These are phyloP conservation scores for Anser cygnoides DNA, from an alignment of 2,113 vertebrate species.

Conservation along the genomic window DNA sequence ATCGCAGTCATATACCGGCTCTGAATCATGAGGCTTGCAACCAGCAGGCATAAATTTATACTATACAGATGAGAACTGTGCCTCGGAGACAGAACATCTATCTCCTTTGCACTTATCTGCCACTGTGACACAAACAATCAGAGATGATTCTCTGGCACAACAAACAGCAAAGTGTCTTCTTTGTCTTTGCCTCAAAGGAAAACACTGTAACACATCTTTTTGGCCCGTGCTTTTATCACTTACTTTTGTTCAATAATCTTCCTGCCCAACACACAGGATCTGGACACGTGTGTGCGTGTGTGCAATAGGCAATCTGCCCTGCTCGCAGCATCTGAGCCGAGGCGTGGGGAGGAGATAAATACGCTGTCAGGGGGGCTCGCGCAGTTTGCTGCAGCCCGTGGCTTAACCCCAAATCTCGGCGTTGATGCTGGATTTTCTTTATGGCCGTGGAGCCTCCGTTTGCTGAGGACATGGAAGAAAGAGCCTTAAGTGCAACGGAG, in stretches of 20 bases:
- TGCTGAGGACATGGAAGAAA: neutral
- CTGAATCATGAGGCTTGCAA: constrained; percentile 67
- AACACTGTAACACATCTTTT: constrained; percentile 70
- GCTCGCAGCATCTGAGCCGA: neutral
- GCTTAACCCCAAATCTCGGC: constrained; percentile 42
- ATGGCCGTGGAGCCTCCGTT: neutral
- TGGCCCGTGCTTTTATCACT: constrained; percentile 65
- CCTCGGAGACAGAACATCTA: constrained; percentile 73
- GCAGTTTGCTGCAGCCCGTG: neutral
- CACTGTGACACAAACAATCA: constrained; percentile 74
- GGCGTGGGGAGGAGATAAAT: constrained; percentile 45
- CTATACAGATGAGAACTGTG: constrained; percentile 70
- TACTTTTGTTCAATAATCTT: constrained; percentile 73
- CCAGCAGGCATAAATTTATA: constrained; percentile 71
- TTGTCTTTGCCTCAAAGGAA: constrained; percentile 75
- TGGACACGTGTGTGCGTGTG: neutral
- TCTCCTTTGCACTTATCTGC: constrained; percentile 75
- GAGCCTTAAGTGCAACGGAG: neutral
- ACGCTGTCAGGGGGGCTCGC: constrained; percentile 26
- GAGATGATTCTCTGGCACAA: constrained; percentile 75
- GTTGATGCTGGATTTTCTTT: constrained; percentile 2
- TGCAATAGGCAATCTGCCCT: constrained; percentile 59
- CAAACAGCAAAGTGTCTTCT: constrained; percentile 74
- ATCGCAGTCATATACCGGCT: neutral
- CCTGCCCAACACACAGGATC: constrained; percentile 31